These are phyloP conservation scores for Aphelinus certus DNA, from an alignment of 1,140 invertebrate genomes.

Conservation along the genomic window DNA sequence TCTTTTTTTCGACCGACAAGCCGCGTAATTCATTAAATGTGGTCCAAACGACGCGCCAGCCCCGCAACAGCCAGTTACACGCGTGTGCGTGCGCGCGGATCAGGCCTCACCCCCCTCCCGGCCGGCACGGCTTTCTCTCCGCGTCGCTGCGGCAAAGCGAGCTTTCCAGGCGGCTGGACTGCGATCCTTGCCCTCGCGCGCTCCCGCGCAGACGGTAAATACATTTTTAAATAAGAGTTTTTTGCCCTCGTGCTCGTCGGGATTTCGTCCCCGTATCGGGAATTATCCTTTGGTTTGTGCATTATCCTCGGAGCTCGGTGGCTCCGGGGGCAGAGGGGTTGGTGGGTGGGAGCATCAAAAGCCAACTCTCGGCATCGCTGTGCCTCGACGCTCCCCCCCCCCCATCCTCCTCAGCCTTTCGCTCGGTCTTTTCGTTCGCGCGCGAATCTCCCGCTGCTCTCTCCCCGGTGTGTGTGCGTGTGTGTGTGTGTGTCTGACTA, in stretches of 20 bases:
- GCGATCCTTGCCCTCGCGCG: slow-evolving; percentile 49
- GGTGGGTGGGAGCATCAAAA: slow-evolving; percentile 58
- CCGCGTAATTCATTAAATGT: slow-evolving; percentile 32
- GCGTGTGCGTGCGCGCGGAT: slow-evolving; percentile 5
- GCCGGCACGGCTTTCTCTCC: too few relatives aligned
- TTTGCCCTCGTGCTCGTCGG: slow-evolving; percentile 54
- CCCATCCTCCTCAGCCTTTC: slow-evolving; percentile 23
- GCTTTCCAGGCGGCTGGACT: slow-evolving; percentile 52
- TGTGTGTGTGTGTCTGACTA: slow-evolving; percentile 47
- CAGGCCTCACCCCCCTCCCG: too few relatives aligned
- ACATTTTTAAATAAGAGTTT: slow-evolving; percentile 67
- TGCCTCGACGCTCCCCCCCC: slow-evolving; percentile 34
- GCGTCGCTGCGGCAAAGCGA: slow-evolving; percentile 37
- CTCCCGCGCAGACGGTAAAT: slow-evolving; percentile 59
- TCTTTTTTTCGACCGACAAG: not conserved
- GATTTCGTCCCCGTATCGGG: slow-evolving; percentile 63
- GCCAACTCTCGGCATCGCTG: slow-evolving; percentile 50
- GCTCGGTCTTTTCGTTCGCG: not conserved
- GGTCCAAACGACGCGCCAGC: not conserved
- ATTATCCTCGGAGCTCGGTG: slow-evolving; percentile 52
- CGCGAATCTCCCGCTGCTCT: slow-evolving; percentile 31
- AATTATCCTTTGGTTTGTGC: slow-evolving; percentile 65
- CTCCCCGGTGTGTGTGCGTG: not conserved
- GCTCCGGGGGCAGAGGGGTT: slow-evolving; percentile 34
- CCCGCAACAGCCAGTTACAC: slow-evolving; percentile 4